Base-by-base conservation (phyloP, 1,140 invertebrate genomes). In the Lerema accius region DNA sequence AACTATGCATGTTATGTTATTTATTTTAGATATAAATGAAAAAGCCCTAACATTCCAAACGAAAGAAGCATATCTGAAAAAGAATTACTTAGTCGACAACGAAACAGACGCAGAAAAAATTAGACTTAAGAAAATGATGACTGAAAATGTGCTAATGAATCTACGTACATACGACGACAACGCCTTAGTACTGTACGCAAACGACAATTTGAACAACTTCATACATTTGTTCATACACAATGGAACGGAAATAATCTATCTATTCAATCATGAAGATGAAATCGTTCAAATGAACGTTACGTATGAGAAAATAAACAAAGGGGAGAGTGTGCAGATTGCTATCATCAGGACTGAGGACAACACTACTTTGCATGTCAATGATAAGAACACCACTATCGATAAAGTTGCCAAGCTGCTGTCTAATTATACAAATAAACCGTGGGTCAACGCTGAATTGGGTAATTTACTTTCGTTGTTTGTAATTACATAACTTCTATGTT, bases 151-250 rank as follows among this genome's bases (percentile, higher is more conserved):
- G 45, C 90, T 98, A 4, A 92, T 98, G 50, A 98, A 97, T 86
- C 90, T 98, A 42, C 91, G 97, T 65, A 98, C 97, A 0, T 97
- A 97, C 77, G 96, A 97, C 70, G 92, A 93, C 23, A 93, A 95
- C 67, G 95, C 96, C 0, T 80, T 98, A 53, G 94, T 99, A 14
- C 90, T 98, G 0, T 98, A 98, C 76, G 96, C 96, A 3, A 97
- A 98, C 80, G 97, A 98, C 90, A 95, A 98, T 86, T 91, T 97
- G 35, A 98, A 98, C 72, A 99, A 99, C 85, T 98, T 99, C 84
- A 94, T 98, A 37, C 97, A 98, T 84, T 83, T 98, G 5, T 97
- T 97, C 84, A 94, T 98, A 23, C 94, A 94, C 56, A 94, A 95
- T 62, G 94, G 94, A 0, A 94, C 70, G 81, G 91, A 92, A 92